Base-by-base conservation (phyloP, 2,888 invertebrate species). In the Onthophagus sagittarius region DNA sequence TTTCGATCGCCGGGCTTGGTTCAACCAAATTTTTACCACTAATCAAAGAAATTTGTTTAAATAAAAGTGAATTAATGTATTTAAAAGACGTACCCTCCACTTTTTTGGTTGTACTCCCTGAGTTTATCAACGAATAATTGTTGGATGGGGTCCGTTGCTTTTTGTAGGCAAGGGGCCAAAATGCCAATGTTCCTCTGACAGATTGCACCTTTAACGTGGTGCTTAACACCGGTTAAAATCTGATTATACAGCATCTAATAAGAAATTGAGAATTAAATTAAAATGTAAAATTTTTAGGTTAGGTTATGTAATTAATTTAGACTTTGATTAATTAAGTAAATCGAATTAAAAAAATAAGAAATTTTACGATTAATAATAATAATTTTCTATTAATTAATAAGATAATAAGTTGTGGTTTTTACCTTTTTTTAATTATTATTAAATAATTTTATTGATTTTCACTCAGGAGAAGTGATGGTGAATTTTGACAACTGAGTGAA, bases 81-180 rank as follows among this genome's bases (percentile, higher is more conserved):
- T 3, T 33, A 23, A 53, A 69, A 2, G 72, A 74, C 92, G 88
- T 89, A 96, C 96, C 89, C 85, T 88, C 92, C 86, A 88, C 94
- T 93, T 85, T 96, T 96, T 80, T 91, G 88, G 83, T 91, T 93
- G 88, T 96, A 98, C 86, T 97, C 97, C 77, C 91, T 89, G 78
- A 98, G 89, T 90, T 98, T 97, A 79, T 97, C 95, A 62, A 98
- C 84, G 85, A 98, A 98, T 71, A 98, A 86, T 85, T 97, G 93
- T 85, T 98, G 98, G 82, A 98, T 95, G 3, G 98, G 97, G 84
- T 98, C 98, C 1, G 88, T 86, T 1, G 91, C 92, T 84, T 93
- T 94, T 81, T 89, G 90, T 62, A 91, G 82, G 33, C 87, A 88
- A 70, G 92, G 91, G 64, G 92, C 92, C 70, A 90, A 85, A 69